Base-by-base conservation (phyloP, 1,140 invertebrate species). In the Oryctes rhinoceros region DNA sequence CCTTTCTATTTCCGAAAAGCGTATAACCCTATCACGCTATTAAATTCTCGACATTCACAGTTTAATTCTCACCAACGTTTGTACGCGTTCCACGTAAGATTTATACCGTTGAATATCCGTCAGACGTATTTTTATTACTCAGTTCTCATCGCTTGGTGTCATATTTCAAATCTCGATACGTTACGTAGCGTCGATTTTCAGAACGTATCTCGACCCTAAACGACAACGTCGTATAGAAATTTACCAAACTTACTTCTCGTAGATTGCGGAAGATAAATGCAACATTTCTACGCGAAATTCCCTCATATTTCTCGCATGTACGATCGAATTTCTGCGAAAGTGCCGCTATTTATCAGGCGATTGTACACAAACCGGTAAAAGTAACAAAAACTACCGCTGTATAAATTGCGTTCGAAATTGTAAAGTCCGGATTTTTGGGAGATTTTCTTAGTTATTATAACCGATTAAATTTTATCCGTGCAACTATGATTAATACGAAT, bases 161-260 rank as follows among this genome's bases (percentile, higher is more conserved):
- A 59, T 59, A n/a, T 59, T 59, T 59, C 53, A 59, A 18, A n/a
- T 18, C 53, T 59, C 53, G 53, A 59, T 15, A 59, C n/a, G 53
- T 18, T 59, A 59, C n/a, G 53, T 18, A n/a, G 15, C 7, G 18
- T 15, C 15, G 53, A 59, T 59, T 59, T 18, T 59, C 0, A 59
- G n/a, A 59, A 59, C 53, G 15, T 59, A 6, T 59, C 53, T 44
- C 39, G 39, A 5, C 39, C 39, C 9, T 10, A 7, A 44, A 44
- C 39, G 5, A 44, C 39, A 10, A 7, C 3, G 9, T 30, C 39
- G 3, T 10, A 44, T 44, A 10, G 39, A 44, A 7, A 44, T 5
- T 5, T 10, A 44, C 5, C 39, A 44, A 44, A 18, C n/a, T 4
- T 18, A n/a, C 53, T n/a, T 59, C 53, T 59, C 53, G 18, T 59